A percentile compares a stretch with the other conserved stretches of the same genome.
phyloP scores from a whole-genome alignment of 1,140 invertebrate species.

The Aphaenogaster ashmeadi region DNA sequence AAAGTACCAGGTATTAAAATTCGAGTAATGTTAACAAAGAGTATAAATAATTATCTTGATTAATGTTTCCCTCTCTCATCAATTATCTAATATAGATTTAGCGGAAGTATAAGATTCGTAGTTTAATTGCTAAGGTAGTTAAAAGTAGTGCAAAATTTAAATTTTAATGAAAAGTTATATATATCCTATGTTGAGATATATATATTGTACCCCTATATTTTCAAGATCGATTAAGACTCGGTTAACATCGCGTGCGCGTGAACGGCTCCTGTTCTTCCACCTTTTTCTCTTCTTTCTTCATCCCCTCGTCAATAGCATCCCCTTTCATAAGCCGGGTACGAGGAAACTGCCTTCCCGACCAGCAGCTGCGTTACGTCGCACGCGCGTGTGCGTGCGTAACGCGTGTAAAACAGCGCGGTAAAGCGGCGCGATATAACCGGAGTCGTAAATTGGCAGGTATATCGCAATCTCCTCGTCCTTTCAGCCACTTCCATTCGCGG shows the following conservation, averaged over 20 bases:
- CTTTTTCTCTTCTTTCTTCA: not conserved
- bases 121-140: not conserved
- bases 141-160: not conserved
- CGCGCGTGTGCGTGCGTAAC: conserved; percentile 51
- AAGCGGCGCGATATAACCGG: conserved; percentile 60
- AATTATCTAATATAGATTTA: conserved; percentile 6
- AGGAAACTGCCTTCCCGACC: conserved; percentile 54
- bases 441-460: conserved; percentile 52
- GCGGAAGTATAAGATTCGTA: not conserved
- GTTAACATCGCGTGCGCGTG: conserved; percentile 21
- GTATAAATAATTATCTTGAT: not conserved
- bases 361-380: conserved; percentile 35
- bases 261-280: conserved; percentile 14
- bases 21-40: not conserved
- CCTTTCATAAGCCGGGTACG: conserved; percentile 45
- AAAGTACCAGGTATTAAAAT: not conserved
- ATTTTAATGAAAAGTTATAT: not conserved
- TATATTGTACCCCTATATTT: not conserved
- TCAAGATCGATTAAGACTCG: conserved; percentile 40
- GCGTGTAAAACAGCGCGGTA: conserved; percentile 47
- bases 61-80: not conserved
- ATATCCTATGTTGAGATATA: too few species aligned
- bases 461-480: conserved; percentile 61
- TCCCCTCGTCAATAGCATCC: conserved; percentile 47
- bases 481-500: conserved; percentile 36